Base-by-base conservation (phyloP, 1,140 invertebrate species). In the Neodiprion lecontei region DNA sequence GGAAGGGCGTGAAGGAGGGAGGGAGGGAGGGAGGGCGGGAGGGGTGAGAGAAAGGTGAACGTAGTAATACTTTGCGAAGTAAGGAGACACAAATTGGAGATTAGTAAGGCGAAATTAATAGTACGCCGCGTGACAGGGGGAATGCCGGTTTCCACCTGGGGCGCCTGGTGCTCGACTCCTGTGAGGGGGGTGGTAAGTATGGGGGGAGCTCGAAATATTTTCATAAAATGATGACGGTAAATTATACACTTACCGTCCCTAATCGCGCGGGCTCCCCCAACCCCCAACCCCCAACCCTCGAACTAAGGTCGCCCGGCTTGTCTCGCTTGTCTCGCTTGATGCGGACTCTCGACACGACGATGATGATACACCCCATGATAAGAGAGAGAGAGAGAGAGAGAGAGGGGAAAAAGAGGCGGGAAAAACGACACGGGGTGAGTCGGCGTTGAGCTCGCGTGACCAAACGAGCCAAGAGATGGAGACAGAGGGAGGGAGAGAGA, bases 51-150 rank as follows among this genome's bases (percentile, higher is more conserved):
- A 68, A 70, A 50, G 66, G 75, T 61, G 71, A 72, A 68, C 70
- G 48, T 74, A 14, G 74, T 79, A 80, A 81, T 80, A 79, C 79
- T 81, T 80, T 75, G 71, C 77, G 74, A 81, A 78, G 73, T 78
- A 78, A 83, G 78, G 79, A 81, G 78, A 81, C 82, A 79, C 81
- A 84, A 83, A 82, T 85, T 85, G 80, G 81, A 83, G 84, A 87
- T 87, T 86, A 86, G 82, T 75, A 71, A 78, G 80, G 80, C 70
- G 79, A 85, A 87, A 87, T 86, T 85, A 85, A 85, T 84, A 82
- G 81, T 79, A 78, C 76, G 75, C 69, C 10, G 75, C 48, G 69
- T 82, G 84, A 85, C 83, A 83, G 77, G 79, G 79, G 80, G 79
- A 79, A 81, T 76, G 79, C 76, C 69, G n/a, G 68, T 67, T 76